Evolutionary conservation across 1,140 invertebrate species (phyloP), one percentile per base, ranked within the genome.

Genomic region (Carposina sasakii): DNA sequence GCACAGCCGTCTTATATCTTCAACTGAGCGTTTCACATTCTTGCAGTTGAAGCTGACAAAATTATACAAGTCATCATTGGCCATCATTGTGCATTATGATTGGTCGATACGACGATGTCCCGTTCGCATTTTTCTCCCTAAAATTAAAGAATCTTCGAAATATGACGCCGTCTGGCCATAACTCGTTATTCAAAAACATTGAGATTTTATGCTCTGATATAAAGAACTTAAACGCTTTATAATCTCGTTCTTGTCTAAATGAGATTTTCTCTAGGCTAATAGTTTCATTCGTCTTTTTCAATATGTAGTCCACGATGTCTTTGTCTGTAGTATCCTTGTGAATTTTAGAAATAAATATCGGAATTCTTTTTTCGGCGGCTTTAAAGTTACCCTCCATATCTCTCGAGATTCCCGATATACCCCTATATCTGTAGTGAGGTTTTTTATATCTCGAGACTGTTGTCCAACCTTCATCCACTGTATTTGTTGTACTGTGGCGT

Each of bases 21-120:
- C 43, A 33, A 56, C 40, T 4, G 50, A 59, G 17, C 51, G 43
- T n/a, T 48, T 53, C 9, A 63, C 34, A 34, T 28, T 54, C 36
- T 60, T 57, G 24, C 60, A 60, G 17, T 63, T 63, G 16, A 57
- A 57, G 16, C 17, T 56, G 8, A 47, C 39, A 40, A 58, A 22
- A 12, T 10, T 31, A 44, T 43, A 51, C 2, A 21, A 15, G 20
- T 17, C 13, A 8, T 12, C 28, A 43, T n/a, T n/a, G n/a, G 12
- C 12, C 48, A 51, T 51, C n/a, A n/a, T 36, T 42, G 4, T 26
- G n/a, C 23, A 13, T 19, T 39, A 3, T 39, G 20, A 4, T 24
- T 24, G n/a, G 39, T 23, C 39, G 22, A 24, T 23, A 3, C 20
- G 21, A 24, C 2, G 26, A 19, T n/a, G 13, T 22, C 21, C 19